Base-by-base conservation (phyloP, 2,888 invertebrate species). In the Crepidodera aurea region DNA sequence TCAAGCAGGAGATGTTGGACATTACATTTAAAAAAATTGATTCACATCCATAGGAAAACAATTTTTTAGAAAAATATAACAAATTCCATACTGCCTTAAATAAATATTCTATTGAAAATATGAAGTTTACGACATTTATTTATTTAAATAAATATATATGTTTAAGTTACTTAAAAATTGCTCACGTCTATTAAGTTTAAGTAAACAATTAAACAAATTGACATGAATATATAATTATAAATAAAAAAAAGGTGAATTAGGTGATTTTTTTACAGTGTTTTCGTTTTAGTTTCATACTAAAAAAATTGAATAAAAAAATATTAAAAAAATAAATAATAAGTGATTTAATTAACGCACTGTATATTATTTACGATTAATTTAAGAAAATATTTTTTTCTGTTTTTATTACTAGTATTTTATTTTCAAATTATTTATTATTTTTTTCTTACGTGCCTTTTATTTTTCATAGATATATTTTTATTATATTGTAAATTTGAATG, bases 401-500 rank as follows among this genome's bases (percentile, higher is more conserved):
- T 48, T 44, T 48, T 65, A 51, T 13, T 51, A 48, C 39, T 57
- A 44, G 34, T 25, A 29, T 48, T 42, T 29, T 51, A 46, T 58
- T 55, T 64, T 61, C 46, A 60, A 67, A 63, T 60, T 66, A 67
- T 67, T 67, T 67, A 67, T 67, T 67, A 67, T 66, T 63, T 65
- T 39, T 59, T 64, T 67, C 64, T 60, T 57, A 65, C 54, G 67
- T 67, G 67, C 65, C 67, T 48, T 67, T 64, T 48, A 55, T 67
- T 63, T 63, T 63, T 60, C 50, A 63, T 65, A 67, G 62, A 62
- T 61, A 37, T 60, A 67, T 65, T 58, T 60, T 60, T 63, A 61
- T 64, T 57, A 4, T n/a, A 53, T 64, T 62, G 58, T 60, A 58
- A 60, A 60, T 42, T 63, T 25, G 34, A 37, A 44, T 44, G 53